Evolutionary conservation across 2,888 invertebrate species (phyloP), one percentile per base, ranked within the genome.

Genomic region (Bimastos eiseni): DNA sequence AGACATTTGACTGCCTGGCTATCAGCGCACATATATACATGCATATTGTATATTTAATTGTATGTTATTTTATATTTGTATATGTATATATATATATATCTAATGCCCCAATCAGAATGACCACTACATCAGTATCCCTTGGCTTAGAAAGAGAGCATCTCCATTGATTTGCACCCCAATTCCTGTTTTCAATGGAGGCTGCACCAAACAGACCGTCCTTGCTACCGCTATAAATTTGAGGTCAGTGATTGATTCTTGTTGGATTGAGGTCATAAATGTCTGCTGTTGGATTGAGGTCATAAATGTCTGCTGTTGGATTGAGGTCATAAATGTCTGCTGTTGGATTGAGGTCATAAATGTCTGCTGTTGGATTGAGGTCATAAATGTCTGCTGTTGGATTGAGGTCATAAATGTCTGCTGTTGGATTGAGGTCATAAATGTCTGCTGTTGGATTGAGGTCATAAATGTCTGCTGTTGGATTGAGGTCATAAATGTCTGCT

Each of bases 351-450:
- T n/a, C 70, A 70, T 70, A n/a, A 70, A 17, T 70, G 70, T n/a
- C 17, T n/a, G 30, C n/a, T 70, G 70, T 30, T 70, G 70, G 70
- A 70, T n/a, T 70, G n/a, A 70, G 70, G 70, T n/a, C 70, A 70
- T 70, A 70, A 70, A 70, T n/a, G n/a, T n/a, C 8, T 17, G 30
- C 70, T 70, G 13, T 70, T 11, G 8, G 3, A n/a, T 70, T 30
- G n/a, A 49, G 49, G 21, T n/a, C 70, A 70, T 70, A n/a, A 70
- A 17, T 70, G 70, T n/a, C 17, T n/a, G 30, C n/a, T 70, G 70
- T 30, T 70, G 70, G 70, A 70, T n/a, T 70, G n/a, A 70, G 70
- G 70, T n/a, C 70, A 70, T 70, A 70, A 70, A 70, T n/a, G n/a
- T n/a, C 8, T 17, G 30, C 70, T 70, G 13, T 70, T 11, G 8